These are phyloP conservation scores for Carposina sasakii DNA, from an alignment of 1,140 invertebrate genomes.

Conservation along the genomic window DNA sequence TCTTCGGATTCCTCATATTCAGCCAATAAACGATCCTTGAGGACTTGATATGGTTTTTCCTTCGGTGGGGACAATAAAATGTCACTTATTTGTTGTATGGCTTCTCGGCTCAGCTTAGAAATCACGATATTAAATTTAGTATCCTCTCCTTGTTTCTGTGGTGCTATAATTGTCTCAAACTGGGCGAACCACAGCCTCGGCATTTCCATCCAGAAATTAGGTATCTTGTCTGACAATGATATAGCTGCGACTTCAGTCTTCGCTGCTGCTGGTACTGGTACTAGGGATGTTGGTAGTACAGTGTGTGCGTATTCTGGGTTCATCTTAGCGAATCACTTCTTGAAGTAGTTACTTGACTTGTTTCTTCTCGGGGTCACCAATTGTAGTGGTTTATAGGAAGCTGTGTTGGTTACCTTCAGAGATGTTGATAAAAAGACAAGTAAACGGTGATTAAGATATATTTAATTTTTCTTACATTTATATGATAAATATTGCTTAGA, in stretches of 20 bases:
- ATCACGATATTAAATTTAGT: conserved; percentile 8
- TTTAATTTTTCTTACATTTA: too few relatives aligned
- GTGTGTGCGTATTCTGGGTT: too few relatives aligned
- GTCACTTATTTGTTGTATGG: conserved; percentile 7
- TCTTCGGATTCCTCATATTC: conserved; percentile 6
- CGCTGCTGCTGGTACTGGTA: background rate
- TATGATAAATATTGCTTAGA: too few relatives aligned
- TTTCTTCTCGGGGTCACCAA: too few relatives aligned
- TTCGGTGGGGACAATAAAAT: background rate
- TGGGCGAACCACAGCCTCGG: conserved; percentile 14
- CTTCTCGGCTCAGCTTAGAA: conserved; percentile 6
- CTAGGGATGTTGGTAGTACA: too few relatives aligned
- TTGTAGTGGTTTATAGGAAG: too few relatives aligned
- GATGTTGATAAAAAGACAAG: too few relatives aligned
- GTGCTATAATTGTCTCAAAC: conserved; percentile 8
- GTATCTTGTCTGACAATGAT: background rate
- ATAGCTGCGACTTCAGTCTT: background rate
- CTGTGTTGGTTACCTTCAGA: too few relatives aligned
- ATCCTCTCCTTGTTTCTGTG: conserved; percentile 14
- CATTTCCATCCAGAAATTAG: conserved; percentile 12
- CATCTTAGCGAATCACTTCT: too few relatives aligned
- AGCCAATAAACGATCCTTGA: conserved; percentile 2
- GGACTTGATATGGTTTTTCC: background rate
- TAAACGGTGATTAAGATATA: too few relatives aligned
- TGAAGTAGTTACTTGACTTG: too few relatives aligned